Evolutionary conservation across 2,797 vertebrate genomes (phyloP).

Genomic region (Typhlichthys subterraneus): DNA sequence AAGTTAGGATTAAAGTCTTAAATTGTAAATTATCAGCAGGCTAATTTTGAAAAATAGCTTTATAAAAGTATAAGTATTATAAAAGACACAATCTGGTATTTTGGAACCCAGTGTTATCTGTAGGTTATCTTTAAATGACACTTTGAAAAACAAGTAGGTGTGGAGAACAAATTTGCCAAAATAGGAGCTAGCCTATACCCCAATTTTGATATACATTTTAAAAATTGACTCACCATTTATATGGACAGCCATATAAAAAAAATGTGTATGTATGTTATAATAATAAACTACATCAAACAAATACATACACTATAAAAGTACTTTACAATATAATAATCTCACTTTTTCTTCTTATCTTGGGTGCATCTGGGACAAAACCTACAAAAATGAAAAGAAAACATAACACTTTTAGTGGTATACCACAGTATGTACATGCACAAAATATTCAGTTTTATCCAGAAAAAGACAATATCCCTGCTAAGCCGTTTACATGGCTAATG

Average conservation of each 20-base stretch:
- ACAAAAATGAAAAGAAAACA: slow-evolving; percentile 24
- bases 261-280: slow-evolving; percentile 55
- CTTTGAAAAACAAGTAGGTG: slow-evolving; percentile 18
- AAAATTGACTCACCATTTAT: slow-evolving; percentile 42
- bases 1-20: slow-evolving; percentile 44
- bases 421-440: too few species aligned
- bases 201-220: slow-evolving; percentile 54
- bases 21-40: slow-evolving; percentile 70
- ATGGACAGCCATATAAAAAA: slow-evolving; percentile 51
- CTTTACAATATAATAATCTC: slow-evolving; percentile 58
- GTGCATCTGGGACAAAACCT: slow-evolving; percentile 97
- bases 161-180: slow-evolving; percentile 29
- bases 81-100: slow-evolving; percentile 58
- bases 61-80: slow-evolving; percentile 75
- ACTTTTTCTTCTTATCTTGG: slow-evolving; percentile 95
- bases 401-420: not conserved
- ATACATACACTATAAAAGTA: slow-evolving; percentile 56
- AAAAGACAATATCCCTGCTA: too few species aligned
- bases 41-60: slow-evolving; percentile 59
- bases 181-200: slow-evolving; percentile 27
- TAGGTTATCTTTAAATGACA: slow-evolving; percentile 12
- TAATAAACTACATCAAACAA: slow-evolving; percentile 65
- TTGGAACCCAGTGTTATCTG: slow-evolving; percentile 26
- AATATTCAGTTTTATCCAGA: too few species aligned
- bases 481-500: too few species aligned